A percentile compares a stretch with the other conserved stretches of the same genome.
These are phyloP conservation scores for Seriola quinqueradiata DNA, from an alignment of 2,113 vertebrate genomes.

Conservation along the genomic window DNA sequence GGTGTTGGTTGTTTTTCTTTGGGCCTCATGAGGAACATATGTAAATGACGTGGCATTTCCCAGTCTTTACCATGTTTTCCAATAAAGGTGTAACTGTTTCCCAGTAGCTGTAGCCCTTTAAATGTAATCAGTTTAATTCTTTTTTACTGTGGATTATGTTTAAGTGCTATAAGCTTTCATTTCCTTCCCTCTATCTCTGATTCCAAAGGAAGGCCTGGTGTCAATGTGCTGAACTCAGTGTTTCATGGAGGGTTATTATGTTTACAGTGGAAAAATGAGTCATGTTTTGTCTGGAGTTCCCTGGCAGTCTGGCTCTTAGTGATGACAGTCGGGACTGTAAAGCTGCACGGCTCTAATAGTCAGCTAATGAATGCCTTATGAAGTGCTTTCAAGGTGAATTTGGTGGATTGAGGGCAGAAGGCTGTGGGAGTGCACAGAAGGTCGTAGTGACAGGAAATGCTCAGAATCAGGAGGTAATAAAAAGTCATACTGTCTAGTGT, in stretches of 20 bases:
- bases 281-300: conserved; percentile 57
- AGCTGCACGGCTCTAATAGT: conserved; percentile 2
- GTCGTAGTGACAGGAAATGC: background rate
- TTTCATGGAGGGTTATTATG: conserved; percentile 32
- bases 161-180: background rate
- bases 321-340: conserved; percentile 14
- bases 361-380: conserved; percentile 50
- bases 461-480: conserved; percentile 6
- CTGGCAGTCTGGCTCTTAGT: background rate
- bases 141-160: conserved; percentile 9
- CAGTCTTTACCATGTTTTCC: conserved; percentile 3
- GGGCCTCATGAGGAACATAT: background rate
- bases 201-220: background rate
- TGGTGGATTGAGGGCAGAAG: conserved; percentile 1
- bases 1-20: background rate
- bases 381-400: conserved; percentile 28
- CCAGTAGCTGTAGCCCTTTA: background rate
- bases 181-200: conserved; percentile 10
- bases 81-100: background rate
- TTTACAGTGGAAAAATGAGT: conserved; percentile 68
- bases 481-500: background rate
- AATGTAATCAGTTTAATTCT: background rate
- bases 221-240: conserved; percentile 11
- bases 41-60: background rate
- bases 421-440: conserved; percentile 9